Base-by-base conservation (phyloP, 2,113 vertebrate species). In the Numida meleagris region DNA sequence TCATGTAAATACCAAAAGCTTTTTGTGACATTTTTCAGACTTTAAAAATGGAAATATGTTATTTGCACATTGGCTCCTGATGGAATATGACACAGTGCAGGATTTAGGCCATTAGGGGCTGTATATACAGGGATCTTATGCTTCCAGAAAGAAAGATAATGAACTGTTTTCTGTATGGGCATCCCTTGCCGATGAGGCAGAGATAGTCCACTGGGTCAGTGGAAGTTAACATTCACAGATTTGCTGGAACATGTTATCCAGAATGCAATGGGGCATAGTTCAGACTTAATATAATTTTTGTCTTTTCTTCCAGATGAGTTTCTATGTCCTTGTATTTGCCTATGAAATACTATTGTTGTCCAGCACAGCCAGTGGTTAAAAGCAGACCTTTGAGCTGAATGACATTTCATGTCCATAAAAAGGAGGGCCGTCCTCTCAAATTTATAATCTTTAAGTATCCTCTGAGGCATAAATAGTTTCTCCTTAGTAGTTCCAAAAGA, bases 1-100 rank as follows among this genome's bases (percentile, higher is more conserved):
- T 96, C 97, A 96, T 76, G 93, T 97, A 98, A 98, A 98, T 97
- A 97, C 95, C 97, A 98, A 97, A 98, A 97, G 94, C 92, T 97
- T 98, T 98, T 97, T 96, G 96, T 97, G 97, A 97, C 95, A 97
- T 98, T 97, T 97, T 97, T 97, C 95, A 97, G 97, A 97, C 90
- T 97, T 97, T 94, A 97, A 98, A 97, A 98, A 97, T 97, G 97
- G 97, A 97, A 98, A 98, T 97, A 98, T 92, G 96, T 97, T 98
- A 98, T 98, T 98, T 98, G 96, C 93, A 92, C 93, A 82, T 94
- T 95, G 94, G 83, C 42, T 98, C 82, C 95, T 97, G 94, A 95
- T 97, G 96, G 97, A 97, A 96, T 97, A 96, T 97, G 97, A 96
- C 96, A 97, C 55, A 92, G 81, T 96, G 88, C 94, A 94, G 87